Base-by-base conservation (phyloP, 1,140 invertebrate species). In the Scaptodrosophila lebanonensis region DNA sequence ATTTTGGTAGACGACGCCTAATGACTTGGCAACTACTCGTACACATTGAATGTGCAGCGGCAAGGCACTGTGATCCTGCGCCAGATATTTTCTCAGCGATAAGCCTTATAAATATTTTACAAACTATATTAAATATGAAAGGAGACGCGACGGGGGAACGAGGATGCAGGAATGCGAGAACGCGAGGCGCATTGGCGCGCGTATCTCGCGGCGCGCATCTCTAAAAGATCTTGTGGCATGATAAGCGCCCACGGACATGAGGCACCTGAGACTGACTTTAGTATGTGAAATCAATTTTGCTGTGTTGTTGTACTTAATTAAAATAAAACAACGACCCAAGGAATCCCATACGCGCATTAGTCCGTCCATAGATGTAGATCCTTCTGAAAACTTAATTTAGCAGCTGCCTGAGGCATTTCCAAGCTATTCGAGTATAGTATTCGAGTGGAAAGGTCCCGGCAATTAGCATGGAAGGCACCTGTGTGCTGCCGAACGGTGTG, bases 291-390 rank as follows among this genome's bases (percentile, higher is more conserved):
- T 79, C 73, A 79, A 79, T 79, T 79, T 79, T 79, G 73, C 73
- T 79, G 73, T 75, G 73, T 79, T 79, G 73, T 79, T 79, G 73
- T 79, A 73, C 73, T 79, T 79, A 79, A 79, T 79, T 79, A 79
- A 77, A 72, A 72, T 57, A 12, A 27, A 53, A 42, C 12, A 18
- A 17, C 29, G 52, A 35, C 49, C 30, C 13, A 33, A 40, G 20
- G 25, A 42, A 8, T 22, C 18, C 57, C 52, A 70, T 68, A 47
- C 50, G 36, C 17, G 20, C 35, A 20, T 39, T 56, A n/a, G 43
- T 18, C 17, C 9, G 60, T 60, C 63, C 73, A 77, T 64, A 66
- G 49, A n/a, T 15, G 3, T 12, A 36, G 59, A 65, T 67, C 64
- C 64, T 59, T 61, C 32, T 71, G 68, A 79, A 77, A 58, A 82